Conservation (phyloP, 1,140 invertebrate species). For the Hormaphis cornu region DNA sequence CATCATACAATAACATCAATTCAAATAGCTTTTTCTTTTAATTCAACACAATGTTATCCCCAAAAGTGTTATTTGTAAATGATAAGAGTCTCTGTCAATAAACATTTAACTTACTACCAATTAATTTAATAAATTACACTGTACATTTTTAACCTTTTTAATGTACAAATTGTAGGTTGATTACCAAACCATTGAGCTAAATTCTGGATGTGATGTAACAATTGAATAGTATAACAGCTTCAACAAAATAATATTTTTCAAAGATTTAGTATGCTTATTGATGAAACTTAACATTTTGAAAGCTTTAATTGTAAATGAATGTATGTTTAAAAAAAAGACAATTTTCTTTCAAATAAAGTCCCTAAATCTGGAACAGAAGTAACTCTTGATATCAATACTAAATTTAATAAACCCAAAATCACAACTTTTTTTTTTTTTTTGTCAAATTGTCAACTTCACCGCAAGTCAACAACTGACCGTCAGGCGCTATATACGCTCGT, state of each 20-base stretch:
- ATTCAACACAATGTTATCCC: neutral
- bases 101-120: neutral
- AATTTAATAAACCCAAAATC: no score
- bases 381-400: neutral
- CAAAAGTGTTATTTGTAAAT: neutral
- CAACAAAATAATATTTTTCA: neutral
- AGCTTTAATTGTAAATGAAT: neutral
- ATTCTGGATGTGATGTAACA: neutral
- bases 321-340: neutral
- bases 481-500: no score
- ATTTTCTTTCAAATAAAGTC: neutral
- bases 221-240: neutral
- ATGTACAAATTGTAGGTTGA: neutral
- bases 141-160: neutral
- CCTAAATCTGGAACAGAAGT: neutral
- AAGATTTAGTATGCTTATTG: neutral
- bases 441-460: no score
- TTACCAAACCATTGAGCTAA: neutral
- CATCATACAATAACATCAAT: neutral
- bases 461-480: no score
- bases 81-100: neutral
- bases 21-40: neutral
- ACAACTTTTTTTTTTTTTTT: no score
- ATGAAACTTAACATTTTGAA: neutral
- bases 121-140: neutral